Conservation (phyloP, 2,113 vertebrate species). For the Siphamia tubifer region DNA sequence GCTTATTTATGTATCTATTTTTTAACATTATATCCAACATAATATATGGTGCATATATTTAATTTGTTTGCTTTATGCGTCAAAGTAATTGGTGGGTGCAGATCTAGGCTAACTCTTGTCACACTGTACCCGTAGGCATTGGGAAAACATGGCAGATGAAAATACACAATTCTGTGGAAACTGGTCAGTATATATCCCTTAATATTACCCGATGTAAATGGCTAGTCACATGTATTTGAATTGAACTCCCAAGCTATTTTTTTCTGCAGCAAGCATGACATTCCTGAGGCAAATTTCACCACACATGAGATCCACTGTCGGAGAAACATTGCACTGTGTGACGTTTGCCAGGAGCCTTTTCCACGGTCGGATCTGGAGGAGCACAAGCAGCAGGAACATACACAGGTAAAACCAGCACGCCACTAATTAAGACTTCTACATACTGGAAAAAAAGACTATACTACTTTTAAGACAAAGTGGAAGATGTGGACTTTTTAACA, state of each 20-base stretch:
- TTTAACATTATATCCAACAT: too few relatives aligned
- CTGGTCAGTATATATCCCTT: constrained; percentile 73
- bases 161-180: constrained; percentile 81
- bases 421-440: background rate
- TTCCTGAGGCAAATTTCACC: constrained; percentile 91
- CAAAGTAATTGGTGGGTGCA: too few relatives aligned
- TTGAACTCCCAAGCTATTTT: too few relatives aligned
- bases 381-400: constrained; percentile 88
- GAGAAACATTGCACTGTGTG: constrained; percentile 89
- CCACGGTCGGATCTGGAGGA: constrained; percentile 86
- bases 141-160: constrained; percentile 77
- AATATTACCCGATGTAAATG: too few relatives aligned
- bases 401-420: constrained; percentile 75
- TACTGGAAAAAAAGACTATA: background rate
- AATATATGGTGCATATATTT: too few relatives aligned
- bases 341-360: constrained; percentile 88
- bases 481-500: too few relatives aligned
- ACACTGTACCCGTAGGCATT: background rate
- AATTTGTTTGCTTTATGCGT: too few relatives aligned
- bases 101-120: too few relatives aligned
- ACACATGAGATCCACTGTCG: constrained; percentile 96
- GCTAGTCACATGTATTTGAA: background rate
- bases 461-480: background rate
- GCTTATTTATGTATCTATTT: too few relatives aligned
- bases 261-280: constrained; percentile 87